Base-by-base conservation (phyloP, 2,113 vertebrate genomes). In the Rhinoderma darwinii region DNA sequence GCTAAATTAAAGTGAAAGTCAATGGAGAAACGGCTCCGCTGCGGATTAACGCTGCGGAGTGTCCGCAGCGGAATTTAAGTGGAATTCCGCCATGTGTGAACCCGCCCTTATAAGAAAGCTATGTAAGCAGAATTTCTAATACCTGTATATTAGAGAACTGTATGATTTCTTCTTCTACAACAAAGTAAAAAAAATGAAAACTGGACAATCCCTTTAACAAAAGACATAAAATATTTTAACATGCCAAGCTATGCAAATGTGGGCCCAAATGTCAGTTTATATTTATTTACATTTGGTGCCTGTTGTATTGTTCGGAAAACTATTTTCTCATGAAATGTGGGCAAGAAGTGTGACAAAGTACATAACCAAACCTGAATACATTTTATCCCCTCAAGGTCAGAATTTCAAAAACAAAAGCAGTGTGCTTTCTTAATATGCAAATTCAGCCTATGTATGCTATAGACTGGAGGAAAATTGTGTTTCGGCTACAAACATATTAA, bases 341-440 rank as follows among this genome's bases (percentile, higher is more conserved):
- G 51, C 39, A 82, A 74, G 50, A 68, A 63, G 68, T 63, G 79
- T 87, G 76, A 87, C 51, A 82, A 82, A 74, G 86, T 37, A 82
- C 51, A 87, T 82, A 87, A 74, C 63, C 68, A 72, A 35, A 82
- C n/a, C 27, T 61, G 54, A 50, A 87, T 82, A 75, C 41, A 51
- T 75, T 74, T 74, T 75, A 74, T 87, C 68, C 27, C 68, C 78
- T 75, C 68, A 82, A 82, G 85, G 85, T 86, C 85, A 82, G 47
- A 74, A 73, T 82, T 81, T 75, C 63, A 63, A 82, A 76, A 75
- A 87, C 68, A 63, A 82, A 82, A 54, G 66, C 35, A 10, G 18
- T 44, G 10, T 44, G n/a, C n/a, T 75, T 87, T 82, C 78, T 75
- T 59, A 47, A 74, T 82, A 87, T 82, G 86, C 70, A 87, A 82